phyloP scores from a whole-genome alignment of 2,888 invertebrate species.

The Drosophila kokeensis region DNA sequence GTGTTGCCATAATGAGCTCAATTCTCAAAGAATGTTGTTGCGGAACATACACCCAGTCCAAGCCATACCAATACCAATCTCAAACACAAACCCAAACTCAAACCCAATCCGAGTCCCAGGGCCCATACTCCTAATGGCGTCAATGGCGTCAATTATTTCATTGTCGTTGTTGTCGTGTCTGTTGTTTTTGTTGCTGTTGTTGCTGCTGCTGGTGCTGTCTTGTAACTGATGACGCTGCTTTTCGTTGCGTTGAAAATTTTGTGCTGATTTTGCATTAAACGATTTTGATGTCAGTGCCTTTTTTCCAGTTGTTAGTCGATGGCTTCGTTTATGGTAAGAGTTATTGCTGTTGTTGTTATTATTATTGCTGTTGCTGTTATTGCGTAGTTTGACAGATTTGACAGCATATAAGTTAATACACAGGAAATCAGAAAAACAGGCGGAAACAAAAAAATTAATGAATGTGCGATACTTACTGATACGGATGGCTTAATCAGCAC shows the following conservation, averaged over 20 bases:
- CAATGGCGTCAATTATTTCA: constrained; percentile 84
- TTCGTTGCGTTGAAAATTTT: constrained; percentile 72
- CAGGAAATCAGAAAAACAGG: constrained; percentile 1
- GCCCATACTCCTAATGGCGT: constrained; percentile 56
- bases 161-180: constrained; percentile 57
- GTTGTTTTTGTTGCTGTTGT: constrained; percentile 13
- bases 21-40: constrained; percentile 78
- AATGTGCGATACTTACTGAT: constrained; percentile 15
- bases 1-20: constrained; percentile 80
- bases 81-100: neutral
- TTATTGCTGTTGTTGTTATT: constrained; percentile 18
- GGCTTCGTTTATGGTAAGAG: constrained; percentile 26
- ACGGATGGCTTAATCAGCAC: neutral
- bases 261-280: constrained; percentile 77
- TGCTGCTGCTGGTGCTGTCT: constrained; percentile 44
- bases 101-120: constrained; percentile 4
- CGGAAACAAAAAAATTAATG: constrained; percentile 28
- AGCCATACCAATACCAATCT: constrained; percentile 5
- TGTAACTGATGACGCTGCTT: constrained; percentile 80
- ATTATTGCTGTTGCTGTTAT: constrained; percentile 42
- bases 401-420: constrained; percentile 56
- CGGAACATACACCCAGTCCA: constrained; percentile 12
- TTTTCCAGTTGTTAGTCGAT: constrained; percentile 32
- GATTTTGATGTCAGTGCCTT: constrained; percentile 55
- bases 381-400: constrained; percentile 80